A percentile compares a stretch with the other conserved stretches of the same genome.
Conservation (phyloP, 2,797 vertebrate genomes). For the Iguana delicatissima region DNA sequence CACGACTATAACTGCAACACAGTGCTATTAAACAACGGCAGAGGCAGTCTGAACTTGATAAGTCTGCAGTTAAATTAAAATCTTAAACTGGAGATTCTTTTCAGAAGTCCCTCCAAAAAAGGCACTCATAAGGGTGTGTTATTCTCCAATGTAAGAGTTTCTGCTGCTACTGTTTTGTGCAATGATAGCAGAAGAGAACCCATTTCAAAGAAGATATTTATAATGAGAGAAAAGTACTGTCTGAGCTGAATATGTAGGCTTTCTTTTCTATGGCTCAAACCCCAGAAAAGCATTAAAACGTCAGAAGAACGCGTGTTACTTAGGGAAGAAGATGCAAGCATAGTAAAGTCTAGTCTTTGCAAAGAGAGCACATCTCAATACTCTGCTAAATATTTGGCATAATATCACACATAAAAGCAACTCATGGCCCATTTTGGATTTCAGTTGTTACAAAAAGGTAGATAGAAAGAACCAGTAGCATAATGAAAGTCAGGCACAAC, state of each 20-base stretch:
- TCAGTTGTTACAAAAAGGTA: background rate
- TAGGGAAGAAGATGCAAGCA: background rate
- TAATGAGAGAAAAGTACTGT: background rate
- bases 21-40: background rate
- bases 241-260: background rate
- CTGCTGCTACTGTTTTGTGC: background rate
- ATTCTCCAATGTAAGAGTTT: background rate
- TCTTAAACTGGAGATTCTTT: background rate
- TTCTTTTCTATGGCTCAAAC: background rate
- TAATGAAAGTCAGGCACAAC: background rate
- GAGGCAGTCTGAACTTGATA: background rate
- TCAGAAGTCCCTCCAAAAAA: background rate
- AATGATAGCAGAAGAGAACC: background rate
- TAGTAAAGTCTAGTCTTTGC: background rate
- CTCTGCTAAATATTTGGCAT: slow-evolving; percentile 13
- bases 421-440: background rate
- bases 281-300: background rate
- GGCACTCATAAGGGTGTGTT: background rate
- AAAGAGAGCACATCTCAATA: background rate
- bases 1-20: background rate
- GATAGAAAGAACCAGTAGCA: background rate
- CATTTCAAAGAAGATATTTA: background rate
- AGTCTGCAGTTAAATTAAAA: slow-evolving; percentile 21
- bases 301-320: background rate
- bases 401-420: background rate